These are phyloP conservation scores for Heliconius melpomene DNA, from an alignment of 1,140 invertebrate genomes.

Conservation along the genomic window DNA sequence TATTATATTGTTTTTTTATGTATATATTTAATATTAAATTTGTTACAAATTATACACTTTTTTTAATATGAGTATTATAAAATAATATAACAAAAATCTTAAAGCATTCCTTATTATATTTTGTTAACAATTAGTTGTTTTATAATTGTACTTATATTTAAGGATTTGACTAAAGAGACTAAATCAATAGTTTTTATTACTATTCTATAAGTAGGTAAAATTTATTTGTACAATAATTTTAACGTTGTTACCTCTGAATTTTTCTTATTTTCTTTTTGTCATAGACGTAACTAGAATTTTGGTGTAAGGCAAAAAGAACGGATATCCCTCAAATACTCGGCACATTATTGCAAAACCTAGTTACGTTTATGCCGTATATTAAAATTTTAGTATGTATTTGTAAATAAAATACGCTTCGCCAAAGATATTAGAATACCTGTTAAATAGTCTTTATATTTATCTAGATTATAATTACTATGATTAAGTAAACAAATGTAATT, in stretches of 20 bases:
- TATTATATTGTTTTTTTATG: not conserved
- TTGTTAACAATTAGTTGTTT: not conserved
- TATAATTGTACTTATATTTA: slow-evolving; percentile 12
- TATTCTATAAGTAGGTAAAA: slow-evolving; percentile 34
- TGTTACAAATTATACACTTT: too few relatives aligned
- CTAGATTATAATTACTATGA: slow-evolving; percentile 44
- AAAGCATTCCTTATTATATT: not conserved
- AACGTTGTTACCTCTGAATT: slow-evolving; percentile 30
- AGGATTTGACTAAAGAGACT: slow-evolving; percentile 43
- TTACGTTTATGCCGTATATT: slow-evolving; percentile 5
- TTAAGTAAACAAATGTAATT: slow-evolving; percentile 31
- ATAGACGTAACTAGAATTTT: slow-evolving; percentile 7
- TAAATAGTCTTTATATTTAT: slow-evolving; percentile 51
- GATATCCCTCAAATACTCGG: not conserved
- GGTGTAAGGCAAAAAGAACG: not conserved
- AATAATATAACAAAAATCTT: not conserved
- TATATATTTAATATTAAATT: too few relatives aligned
- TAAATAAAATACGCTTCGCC: slow-evolving; percentile 61
- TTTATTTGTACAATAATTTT: slow-evolving; percentile 33
- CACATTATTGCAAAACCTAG: slow-evolving; percentile 1
- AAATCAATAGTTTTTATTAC: slow-evolving; percentile 31
- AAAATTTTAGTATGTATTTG: slow-evolving; percentile 45
- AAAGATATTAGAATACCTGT: slow-evolving; percentile 59
- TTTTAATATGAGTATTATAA: too few relatives aligned
- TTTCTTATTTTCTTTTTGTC: slow-evolving; percentile 17